phyloP scores from a whole-genome alignment of 2,888 invertebrate species.

The Calliphora vomitoria region DNA sequence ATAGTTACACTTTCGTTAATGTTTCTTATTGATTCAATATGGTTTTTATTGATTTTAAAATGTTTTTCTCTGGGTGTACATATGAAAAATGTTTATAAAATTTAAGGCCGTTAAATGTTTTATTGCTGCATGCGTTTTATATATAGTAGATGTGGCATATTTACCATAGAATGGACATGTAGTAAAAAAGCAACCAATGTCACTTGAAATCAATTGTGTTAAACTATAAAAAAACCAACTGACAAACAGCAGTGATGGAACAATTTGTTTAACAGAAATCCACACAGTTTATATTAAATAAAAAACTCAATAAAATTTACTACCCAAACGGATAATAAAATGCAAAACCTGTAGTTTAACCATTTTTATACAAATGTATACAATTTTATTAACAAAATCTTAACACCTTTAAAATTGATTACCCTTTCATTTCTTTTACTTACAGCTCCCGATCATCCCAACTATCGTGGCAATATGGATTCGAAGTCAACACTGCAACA shows the following conservation, averaged over 20 bases:
- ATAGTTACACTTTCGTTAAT: no score
- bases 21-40: no score
- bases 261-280: not conserved
- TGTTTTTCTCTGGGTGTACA: no score
- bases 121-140: not conserved
- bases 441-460: constrained; percentile 82
- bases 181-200: constrained; percentile 30
- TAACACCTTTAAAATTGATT: not conserved
- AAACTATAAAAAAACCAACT: constrained; percentile 29
- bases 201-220: constrained; percentile 53
- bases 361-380: no score
- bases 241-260: constrained; percentile 30
- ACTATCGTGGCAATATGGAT: constrained; percentile 80
- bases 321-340: no score
- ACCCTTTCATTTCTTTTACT: constrained; percentile 32
- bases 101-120: not conserved
- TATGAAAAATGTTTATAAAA: not conserved
- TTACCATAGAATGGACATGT: not conserved
- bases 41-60: no score
- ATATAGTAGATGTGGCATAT: not conserved
- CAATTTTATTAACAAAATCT: no score
- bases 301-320: not conserved
- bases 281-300: not conserved
- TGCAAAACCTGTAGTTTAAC: no score
- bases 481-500: constrained; percentile 80